These are phyloP conservation scores for Drosophila equinoxialis DNA, from an alignment of 1,140 invertebrate species.

Conservation along the genomic window DNA sequence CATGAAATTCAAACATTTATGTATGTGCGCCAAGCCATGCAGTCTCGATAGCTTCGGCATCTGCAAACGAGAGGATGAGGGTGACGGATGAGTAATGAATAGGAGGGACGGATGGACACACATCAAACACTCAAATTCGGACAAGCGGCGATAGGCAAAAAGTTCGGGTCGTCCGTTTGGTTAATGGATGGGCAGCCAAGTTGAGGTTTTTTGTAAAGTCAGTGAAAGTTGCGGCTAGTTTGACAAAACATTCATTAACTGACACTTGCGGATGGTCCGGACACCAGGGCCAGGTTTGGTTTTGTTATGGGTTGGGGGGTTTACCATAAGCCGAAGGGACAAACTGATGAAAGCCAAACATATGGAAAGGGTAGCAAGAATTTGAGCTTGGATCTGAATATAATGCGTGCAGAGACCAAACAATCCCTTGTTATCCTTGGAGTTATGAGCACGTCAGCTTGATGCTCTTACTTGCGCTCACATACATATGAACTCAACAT, in stretches of 20 bases:
- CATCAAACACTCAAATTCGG: conserved; percentile 6
- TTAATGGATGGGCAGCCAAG: conserved; percentile 5
- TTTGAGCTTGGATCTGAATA: conserved; percentile 42
- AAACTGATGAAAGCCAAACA: conserved; percentile 46
- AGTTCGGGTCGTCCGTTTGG: conserved; percentile 12
- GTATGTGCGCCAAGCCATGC: conserved; percentile 34
- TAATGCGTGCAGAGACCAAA: conserved; percentile 51
- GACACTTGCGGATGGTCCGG: conserved; percentile 45
- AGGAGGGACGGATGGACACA: conserved; percentile 4
- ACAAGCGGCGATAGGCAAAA: not conserved
- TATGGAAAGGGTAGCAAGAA: conserved; percentile 4
- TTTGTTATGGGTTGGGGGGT: not conserved
- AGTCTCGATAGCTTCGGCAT: conserved; percentile 8
- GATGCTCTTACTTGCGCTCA: conserved; percentile 17
- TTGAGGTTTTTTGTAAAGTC: conserved; percentile 24
- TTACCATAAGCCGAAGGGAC: conserved; percentile 24
- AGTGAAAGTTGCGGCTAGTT: conserved; percentile 46
- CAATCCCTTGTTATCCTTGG: conserved; percentile 60
- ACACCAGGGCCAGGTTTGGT: not conserved
- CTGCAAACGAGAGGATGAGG: not conserved
- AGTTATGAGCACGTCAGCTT: conserved; percentile 50
- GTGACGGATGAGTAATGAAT: conserved; percentile 50
- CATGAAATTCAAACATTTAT: conserved; percentile 59
- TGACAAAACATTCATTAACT: conserved; percentile 67
- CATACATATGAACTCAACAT: conserved; percentile 2